phyloP scores from a whole-genome alignment of 2,888 invertebrate species.

The Drosophila parthenogenetica region DNA sequence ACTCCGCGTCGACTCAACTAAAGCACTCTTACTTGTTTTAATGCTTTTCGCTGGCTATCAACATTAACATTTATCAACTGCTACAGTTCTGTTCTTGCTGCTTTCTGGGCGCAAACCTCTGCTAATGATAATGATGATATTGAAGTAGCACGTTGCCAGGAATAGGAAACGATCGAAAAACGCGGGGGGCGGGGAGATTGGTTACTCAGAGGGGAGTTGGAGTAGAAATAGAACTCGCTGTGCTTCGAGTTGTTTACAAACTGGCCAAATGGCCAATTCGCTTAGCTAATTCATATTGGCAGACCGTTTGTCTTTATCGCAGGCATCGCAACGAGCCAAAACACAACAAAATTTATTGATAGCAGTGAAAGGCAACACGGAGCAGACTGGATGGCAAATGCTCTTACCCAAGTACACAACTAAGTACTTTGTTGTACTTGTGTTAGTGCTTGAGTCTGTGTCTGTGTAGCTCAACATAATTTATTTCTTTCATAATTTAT shows the following conservation, averaged over 20 bases:
- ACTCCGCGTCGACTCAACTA: no score
- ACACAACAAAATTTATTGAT: constrained; percentile 73
- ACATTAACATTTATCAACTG: constrained; percentile 79
- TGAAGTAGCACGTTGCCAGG: constrained; percentile 55
- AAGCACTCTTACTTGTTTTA: constrained; percentile 29
- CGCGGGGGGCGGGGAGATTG: background rate
- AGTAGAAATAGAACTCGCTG: constrained; percentile 9
- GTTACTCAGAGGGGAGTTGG: background rate
- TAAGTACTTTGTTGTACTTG: constrained; percentile 45
- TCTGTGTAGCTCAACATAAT: constrained; percentile 60
- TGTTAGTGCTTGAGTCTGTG: constrained; percentile 7
- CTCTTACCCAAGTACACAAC: constrained; percentile 35
- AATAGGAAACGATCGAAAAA: constrained; percentile 14
- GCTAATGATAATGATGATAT: constrained; percentile 79
- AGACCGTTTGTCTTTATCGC: constrained; percentile 78
- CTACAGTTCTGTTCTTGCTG: constrained; percentile 65
- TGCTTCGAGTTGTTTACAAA: constrained; percentile 65
- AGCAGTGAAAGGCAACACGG: constrained; percentile 73
- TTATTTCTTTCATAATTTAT: constrained; percentile 79
- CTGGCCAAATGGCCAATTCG: constrained; percentile 75
- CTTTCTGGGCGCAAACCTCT: constrained; percentile 66
- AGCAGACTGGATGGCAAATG: constrained; percentile 42
- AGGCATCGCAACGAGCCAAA: constrained; percentile 59
- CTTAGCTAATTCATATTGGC: constrained; percentile 79
- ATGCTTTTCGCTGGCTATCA: constrained; percentile 68